These are phyloP conservation scores for Falco berigora DNA, from an alignment of 2,797 vertebrate species.

Conservation along the genomic window DNA sequence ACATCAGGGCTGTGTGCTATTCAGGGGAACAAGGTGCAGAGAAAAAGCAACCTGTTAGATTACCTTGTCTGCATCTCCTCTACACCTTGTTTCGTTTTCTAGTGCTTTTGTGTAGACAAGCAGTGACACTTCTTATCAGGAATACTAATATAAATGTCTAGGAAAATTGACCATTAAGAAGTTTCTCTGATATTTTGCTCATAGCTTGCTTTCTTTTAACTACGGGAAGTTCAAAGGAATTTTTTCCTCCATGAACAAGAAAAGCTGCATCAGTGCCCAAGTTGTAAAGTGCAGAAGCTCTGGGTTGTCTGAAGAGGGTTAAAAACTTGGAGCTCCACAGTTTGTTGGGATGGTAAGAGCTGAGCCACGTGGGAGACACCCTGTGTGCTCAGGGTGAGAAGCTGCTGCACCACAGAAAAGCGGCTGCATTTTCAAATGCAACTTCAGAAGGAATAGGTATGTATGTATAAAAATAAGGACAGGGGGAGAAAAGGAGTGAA, in stretches of 20 bases:
- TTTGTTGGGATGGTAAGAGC: background rate
- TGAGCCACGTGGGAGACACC: fast-evolving
- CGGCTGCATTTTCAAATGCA: background rate
- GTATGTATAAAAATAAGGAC: background rate
- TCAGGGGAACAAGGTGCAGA: background rate
- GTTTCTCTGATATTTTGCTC: background rate
- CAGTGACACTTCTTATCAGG: background rate
- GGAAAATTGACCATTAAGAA: background rate
- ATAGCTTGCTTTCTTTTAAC: background rate
- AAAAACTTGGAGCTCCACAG: background rate
- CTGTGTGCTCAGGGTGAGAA: background rate
- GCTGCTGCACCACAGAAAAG: background rate
- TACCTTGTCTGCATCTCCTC: background rate
- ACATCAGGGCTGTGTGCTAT: background rate
- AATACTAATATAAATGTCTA: background rate
- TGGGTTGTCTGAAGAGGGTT: background rate
- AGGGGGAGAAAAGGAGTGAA: fast-evolving
- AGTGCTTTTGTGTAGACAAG: background rate
- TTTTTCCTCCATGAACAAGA: background rate
- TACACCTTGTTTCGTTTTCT: background rate
- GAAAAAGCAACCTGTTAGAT: background rate
- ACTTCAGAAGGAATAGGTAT: background rate
- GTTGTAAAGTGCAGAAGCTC: background rate
- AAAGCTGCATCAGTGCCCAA: background rate
- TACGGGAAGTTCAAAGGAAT: background rate